phyloP scores from a whole-genome alignment of 2,888 invertebrate species.

The Leucophenga maculata region DNA sequence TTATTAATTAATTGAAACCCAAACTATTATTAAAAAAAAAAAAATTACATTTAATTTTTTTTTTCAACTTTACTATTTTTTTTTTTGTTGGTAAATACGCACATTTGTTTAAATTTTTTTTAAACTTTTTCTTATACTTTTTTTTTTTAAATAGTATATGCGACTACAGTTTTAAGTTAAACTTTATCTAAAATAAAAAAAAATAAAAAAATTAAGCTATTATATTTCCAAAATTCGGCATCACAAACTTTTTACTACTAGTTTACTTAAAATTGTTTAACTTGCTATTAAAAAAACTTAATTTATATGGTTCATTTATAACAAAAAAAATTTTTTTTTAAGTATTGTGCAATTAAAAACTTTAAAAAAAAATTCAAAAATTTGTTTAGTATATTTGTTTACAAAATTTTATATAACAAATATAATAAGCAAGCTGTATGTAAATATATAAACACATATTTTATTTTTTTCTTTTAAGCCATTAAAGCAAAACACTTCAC shows the following conservation, averaged over 20 bases:
- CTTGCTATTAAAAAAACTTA: too few relatives aligned
- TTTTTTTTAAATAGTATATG: background rate
- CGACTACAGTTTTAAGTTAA: background rate
- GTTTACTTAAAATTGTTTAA: background rate
- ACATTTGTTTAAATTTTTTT: constrained; percentile 5
- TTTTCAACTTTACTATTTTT: background rate
- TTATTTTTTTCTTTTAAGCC: constrained; percentile 21
- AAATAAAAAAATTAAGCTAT: too few relatives aligned
- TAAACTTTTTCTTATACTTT: background rate
- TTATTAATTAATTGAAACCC: constrained; percentile 30
- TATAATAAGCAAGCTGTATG: background rate
- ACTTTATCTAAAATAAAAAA: too few relatives aligned
- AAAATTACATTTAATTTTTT: background rate
- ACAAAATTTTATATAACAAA: constrained; percentile 27
- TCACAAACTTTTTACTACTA: background rate
- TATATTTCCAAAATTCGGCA: constrained; percentile 1
- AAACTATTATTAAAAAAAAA: background rate
- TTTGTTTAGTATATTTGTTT: constrained; percentile 28
- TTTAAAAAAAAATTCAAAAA: too few relatives aligned
- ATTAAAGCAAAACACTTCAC: constrained; percentile 41
- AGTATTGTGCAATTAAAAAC: constrained; percentile 19
- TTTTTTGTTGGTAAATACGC: constrained; percentile 18
- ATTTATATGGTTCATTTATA: too few relatives aligned
- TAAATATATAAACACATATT: constrained; percentile 16
- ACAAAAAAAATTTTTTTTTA: background rate